Evolutionary conservation across 2,113 vertebrate species (phyloP), one percentile per base, ranked within the genome.

Genomic region (Dasypus novemcinctus): DNA sequence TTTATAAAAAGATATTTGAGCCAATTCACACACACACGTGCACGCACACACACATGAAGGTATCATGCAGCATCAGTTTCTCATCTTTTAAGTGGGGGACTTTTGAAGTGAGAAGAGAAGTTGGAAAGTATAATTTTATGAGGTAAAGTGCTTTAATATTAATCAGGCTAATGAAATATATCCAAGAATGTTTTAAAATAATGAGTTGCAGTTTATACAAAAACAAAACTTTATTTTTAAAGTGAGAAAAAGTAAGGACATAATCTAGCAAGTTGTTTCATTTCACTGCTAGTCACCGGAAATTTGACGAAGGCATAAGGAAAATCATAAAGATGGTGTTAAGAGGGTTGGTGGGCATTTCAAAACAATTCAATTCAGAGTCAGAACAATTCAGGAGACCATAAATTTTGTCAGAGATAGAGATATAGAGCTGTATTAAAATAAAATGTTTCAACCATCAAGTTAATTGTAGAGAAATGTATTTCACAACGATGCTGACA

Each of bases 71-170:
- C 31, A 13, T 81, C 29, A 92, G 9, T 14, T 46, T 82, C n/a
- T 88, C 9, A 49, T 31, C 4, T 92, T 81, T 93, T 49, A 85
- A 66, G 15, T 43, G 23, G 17, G 1, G 25, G 63, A 41, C 13
- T 31, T 94, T 36, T 81, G 52, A 97, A 95, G n/a, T 71, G 36
- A 38, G 36, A 80, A 79, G 74, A n/a, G 12, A 78, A 63, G 33
- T 46, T 91, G 66, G 59, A 92, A 92, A 91, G 52, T 85, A 78
- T 31, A 59, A 41, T 33, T 75, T 88, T 41, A 59, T 54, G 31
- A 61, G 52, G 69, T 36, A 78, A 82, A 80, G 17, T 38, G 18
- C 29, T 94, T 91, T 92, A 85, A 57, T 27, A 84, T 18, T 46
- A 66, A 10, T 33, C 4, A 41, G n/a, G 11, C 43, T 79, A 88